Percentiles rank a stretch among this genome's conserved stretches.
Conservation (phyloP, 2,113 vertebrate species). For the Scomber scombrus region DNA sequence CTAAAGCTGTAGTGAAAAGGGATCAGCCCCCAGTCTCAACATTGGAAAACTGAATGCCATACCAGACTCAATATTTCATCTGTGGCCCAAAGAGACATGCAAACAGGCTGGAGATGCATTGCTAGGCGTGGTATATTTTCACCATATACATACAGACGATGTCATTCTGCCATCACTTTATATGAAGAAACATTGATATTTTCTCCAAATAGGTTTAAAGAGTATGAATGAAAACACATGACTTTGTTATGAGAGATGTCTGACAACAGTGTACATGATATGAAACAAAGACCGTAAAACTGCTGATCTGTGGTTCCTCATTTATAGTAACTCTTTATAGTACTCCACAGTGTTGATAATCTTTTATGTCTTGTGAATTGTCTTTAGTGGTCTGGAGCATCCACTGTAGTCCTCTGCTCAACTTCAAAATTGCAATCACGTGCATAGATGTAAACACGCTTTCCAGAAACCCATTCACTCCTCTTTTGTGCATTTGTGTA, state of each 20-base stretch:
- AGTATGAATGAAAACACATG: not conserved
- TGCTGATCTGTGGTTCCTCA: constrained; percentile 9
- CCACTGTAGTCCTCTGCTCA: constrained; percentile 24
- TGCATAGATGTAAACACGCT: constrained; percentile 10
- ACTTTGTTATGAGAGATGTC: constrained; percentile 37
- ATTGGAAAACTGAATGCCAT: constrained; percentile 1
- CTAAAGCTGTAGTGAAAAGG: constrained; percentile 8
- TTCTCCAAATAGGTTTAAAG: not conserved
- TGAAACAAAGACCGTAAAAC: constrained; percentile 19
- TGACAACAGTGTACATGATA: constrained; percentile 29
- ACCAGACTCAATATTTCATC: constrained; percentile 42
- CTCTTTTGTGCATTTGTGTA: constrained; percentile 11
- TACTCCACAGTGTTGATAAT: constrained; percentile 35
- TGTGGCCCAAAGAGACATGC: not conserved
- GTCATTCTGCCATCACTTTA: not conserved
- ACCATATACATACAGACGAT: not conserved
- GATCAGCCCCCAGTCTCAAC: constrained; percentile 18
- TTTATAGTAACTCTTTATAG: constrained; percentile 39
- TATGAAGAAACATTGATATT: constrained; percentile 1
- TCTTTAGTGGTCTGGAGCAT: not conserved
- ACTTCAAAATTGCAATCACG: constrained; percentile 18
- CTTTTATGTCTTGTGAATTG: constrained; percentile 44
- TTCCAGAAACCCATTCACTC: not conserved
- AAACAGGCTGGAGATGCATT: not conserved
- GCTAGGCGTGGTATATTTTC: not conserved